Base-by-base conservation (phyloP, 2,888 invertebrate genomes). In the Trimorus sp. region DNA sequence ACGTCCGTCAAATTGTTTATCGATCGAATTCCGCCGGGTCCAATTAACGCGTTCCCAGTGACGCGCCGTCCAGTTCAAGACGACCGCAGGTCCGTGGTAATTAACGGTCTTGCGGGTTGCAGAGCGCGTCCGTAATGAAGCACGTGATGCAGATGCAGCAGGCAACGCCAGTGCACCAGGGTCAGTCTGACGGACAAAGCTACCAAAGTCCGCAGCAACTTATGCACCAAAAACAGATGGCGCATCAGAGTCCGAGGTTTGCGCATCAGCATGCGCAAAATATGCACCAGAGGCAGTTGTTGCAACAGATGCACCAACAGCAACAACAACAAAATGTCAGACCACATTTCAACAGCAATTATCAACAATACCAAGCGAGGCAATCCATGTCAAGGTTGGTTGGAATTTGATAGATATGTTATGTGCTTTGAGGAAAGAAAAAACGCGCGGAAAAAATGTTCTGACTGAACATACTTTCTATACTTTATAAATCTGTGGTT, bases 251-350 rank as follows among this genome's bases (percentile, higher is more conserved):
- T 83, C 88, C 89, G 0, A 81, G 90, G 65, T 90, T 90, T 73
- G 86, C 90, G 6, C 91, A 91, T 51, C 90, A 90, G 16, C 91
- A 91, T 75, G 89, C 89, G 0, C 90, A 91, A 59, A 90, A 90
- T 60, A 89, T 90, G 88, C 90, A 91, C 40, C 90, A 91, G 73
- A 85, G 90, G n/a, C 90, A 90, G 38, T 82, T 90, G 79, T 88
- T 90, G 38, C 91, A 91, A 48, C 91, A 92, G 66, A 90, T 93
- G 87, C 93, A 93, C 79, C 91, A 93, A 36, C 75, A 74, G 36
- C 90, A 89, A 63, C 88, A 88, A 37, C 83, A 85, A 2, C 87
- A 87, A 58, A 26, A 3, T 26, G 4, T 1, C 26, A 92, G 78
- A 92, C 92, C 88, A 91, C 93, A 89, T 15, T 89, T 89, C 68